These are phyloP conservation scores for Bambusicola thoracicus DNA, from an alignment of 2,113 vertebrate species.

Conservation along the genomic window DNA sequence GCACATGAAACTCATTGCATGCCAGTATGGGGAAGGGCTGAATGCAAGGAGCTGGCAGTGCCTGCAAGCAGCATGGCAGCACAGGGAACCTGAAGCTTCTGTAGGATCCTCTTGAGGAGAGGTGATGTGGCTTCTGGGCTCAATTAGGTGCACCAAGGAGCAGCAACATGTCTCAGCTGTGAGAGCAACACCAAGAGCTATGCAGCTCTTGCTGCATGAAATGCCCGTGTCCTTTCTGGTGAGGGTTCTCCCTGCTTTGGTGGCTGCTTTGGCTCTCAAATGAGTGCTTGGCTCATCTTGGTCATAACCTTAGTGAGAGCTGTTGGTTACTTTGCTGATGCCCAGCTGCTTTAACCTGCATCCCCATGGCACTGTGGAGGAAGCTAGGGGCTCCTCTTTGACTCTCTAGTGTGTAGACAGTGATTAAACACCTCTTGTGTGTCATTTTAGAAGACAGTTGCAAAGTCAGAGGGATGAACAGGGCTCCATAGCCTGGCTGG, in stretches of 20 bases:
- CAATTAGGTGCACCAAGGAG: background rate
- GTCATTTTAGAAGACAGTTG: background rate
- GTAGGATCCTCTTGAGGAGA: background rate
- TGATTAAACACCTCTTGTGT: background rate
- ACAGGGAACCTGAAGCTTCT: background rate
- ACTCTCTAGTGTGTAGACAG: background rate
- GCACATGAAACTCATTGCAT: background rate
- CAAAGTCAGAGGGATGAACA: background rate
- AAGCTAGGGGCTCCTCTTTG: background rate
- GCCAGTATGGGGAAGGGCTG: background rate
- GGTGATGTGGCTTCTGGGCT: background rate
- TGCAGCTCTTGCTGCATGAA: rapidly evolving
- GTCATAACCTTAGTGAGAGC: background rate
- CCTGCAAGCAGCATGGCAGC: background rate
- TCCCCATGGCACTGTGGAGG: background rate
- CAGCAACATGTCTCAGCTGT: rapidly evolving
- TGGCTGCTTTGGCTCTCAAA: background rate
- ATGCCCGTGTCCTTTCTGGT: background rate
- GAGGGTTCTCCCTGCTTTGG: background rate
- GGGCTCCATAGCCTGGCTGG: background rate
- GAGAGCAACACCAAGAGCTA: background rate
- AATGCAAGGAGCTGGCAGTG: rapidly evolving
- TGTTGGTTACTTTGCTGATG: background rate
- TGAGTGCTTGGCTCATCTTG: rapidly evolving
- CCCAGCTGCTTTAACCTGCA: background rate